Percentiles rank a stretch among this genome's conserved stretches.
Conservation (phyloP, 1,140 invertebrate genomes). For the Camponotus vicinus region DNA sequence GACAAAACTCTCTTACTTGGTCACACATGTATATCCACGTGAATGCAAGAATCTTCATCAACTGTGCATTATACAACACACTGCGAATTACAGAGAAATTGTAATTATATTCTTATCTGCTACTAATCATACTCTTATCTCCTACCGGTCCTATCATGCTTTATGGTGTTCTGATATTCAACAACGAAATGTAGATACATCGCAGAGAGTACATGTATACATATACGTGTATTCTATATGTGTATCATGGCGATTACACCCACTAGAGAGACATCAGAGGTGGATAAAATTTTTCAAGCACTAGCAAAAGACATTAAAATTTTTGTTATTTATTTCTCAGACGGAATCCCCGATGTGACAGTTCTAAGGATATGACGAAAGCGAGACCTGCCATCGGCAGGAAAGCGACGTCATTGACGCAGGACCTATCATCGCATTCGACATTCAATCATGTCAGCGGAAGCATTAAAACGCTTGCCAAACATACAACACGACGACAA, state of each 20-base stretch:
- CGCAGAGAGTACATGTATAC: not conserved
- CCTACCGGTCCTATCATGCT: not conserved
- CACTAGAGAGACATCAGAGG: not conserved
- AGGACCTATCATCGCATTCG: no score
- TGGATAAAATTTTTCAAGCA: not conserved
- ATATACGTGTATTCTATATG: not conserved
- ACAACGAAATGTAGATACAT: not conserved
- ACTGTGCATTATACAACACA: not conserved
- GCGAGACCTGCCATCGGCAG: no score
- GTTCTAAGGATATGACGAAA: no score
- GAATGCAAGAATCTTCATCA: not conserved
- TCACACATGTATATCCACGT: not conserved
- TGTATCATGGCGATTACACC: not conserved
- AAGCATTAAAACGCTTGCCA: no score
- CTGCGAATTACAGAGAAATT: not conserved
- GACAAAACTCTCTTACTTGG: not conserved
- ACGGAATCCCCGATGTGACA: no score
- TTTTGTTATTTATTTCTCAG: not conserved
- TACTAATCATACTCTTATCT: not conserved
- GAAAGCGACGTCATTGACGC: no score
- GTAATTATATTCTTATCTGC: constrained; percentile 26
- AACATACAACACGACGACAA: no score
- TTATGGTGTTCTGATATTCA: not conserved
- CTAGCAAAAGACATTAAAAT: not conserved
- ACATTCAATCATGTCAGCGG: no score